Base-by-base conservation (phyloP, 2,797 vertebrate species). In the Acropternis orthonyx region DNA sequence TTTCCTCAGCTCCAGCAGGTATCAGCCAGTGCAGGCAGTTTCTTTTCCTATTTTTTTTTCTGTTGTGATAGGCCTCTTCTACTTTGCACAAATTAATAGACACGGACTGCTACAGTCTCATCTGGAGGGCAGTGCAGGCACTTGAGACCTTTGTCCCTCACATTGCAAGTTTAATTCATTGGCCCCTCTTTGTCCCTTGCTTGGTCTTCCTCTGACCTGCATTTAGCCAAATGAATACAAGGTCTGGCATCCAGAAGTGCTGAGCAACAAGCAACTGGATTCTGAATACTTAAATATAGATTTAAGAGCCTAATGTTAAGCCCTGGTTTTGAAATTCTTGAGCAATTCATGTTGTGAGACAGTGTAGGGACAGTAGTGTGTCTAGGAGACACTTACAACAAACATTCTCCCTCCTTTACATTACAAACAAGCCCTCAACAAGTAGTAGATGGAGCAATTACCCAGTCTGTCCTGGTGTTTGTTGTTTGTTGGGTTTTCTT, bases 301-400 rank as follows among this genome's bases (percentile, higher is more conserved):
- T 73, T 89, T 46, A 90, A 71, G 43, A 55, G 66, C 54, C 68
- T 55, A 73, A 48, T 4, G 26, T 17, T 43, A 56, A 80, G 66
- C 62, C 30, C 26, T 26, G 68, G 82, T 76, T 88, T 88, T 71
- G 82, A 92, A 96, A 96, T 11, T 24, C 46, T 89, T 95, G 93
- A 86, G 94, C 81, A 95, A 83, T 12, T 63, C 61, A 8, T 43
- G 7, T 39, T 28, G 41, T 36, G 51, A 75, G 86, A 84, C 80
- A 84, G 51, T 2, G 69, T 6, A 68, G 80, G 58, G 89, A 59
- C 67, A 76, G 68, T 32, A 39, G 69, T 3, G 39, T 73, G 84
- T 69, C 93, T 56, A 88, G 95, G 90, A 89, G 91, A 93, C 95
- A 78, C 55, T 59, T 71, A 43, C 37, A 92, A 63, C 71, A 93